Percentiles rank a stretch among this genome's conserved stretches.
Conservation (phyloP, 2,113 vertebrate species). For the Lycocorax pyrrhopterus region DNA sequence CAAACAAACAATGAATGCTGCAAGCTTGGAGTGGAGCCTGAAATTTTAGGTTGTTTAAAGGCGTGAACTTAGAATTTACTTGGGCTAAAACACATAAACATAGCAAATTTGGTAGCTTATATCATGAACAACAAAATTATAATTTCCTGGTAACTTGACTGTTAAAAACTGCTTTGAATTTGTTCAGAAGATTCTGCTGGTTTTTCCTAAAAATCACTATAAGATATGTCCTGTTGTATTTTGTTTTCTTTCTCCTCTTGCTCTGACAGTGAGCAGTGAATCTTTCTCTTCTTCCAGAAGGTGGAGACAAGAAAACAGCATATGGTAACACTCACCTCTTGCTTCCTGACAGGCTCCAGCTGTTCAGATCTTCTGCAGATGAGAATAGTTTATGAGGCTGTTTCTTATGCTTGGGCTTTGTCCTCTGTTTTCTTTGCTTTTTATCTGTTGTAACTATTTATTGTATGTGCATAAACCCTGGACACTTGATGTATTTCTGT, state of each 20-base stretch:
- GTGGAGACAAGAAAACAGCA: conserved; percentile 45
- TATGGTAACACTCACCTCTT: neutral
- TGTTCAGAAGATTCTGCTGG: neutral
- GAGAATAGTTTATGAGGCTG: neutral
- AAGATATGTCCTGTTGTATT: neutral
- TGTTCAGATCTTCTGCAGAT: neutral
- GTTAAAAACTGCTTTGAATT: neutral
- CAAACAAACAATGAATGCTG: neutral
- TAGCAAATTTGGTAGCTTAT: neutral
- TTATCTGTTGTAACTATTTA: neutral
- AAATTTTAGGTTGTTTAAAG: neutral
- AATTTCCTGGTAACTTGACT: neutral
- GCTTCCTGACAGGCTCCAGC: neutral
- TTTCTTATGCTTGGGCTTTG: neutral
- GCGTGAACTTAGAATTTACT: neutral
- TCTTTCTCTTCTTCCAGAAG: conserved; percentile 32
- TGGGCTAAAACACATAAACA: neutral
- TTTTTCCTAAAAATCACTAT: neutral
- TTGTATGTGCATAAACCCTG: neutral
- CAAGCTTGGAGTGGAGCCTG: neutral
- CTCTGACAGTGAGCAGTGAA: neutral
- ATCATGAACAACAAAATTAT: neutral
- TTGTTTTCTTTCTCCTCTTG: neutral
- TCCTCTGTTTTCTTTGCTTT: neutral
- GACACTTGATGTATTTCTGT: neutral